A percentile compares a stretch with the other conserved stretches of the same genome.
Conservation (phyloP, 2,888 invertebrate species). For the Uropetala carovei region DNA sequence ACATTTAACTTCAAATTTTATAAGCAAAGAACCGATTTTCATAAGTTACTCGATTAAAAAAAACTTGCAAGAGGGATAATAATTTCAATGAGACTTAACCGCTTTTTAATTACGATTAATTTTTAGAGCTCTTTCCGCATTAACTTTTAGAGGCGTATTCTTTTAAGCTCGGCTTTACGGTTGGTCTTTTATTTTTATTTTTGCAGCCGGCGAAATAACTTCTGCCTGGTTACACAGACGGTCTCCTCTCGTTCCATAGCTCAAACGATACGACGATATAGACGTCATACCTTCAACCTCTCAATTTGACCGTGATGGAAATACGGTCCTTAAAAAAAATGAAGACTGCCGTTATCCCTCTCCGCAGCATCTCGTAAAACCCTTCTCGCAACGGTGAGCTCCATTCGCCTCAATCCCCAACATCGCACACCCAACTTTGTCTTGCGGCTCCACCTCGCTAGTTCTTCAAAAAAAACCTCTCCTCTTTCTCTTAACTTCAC, state of each 20-base stretch:
- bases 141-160: no score
- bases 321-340: slow-evolving; percentile 38
- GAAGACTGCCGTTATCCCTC: background rate
- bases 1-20: no score
- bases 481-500: background rate
- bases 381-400: background rate
- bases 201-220: slow-evolving; percentile 37
- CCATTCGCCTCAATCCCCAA: background rate
- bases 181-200: background rate
- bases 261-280: slow-evolving; percentile 53
- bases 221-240: background rate
- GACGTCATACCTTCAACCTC: slow-evolving; percentile 44
- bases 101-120: no score
- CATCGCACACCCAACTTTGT: slow-evolving; percentile 7
- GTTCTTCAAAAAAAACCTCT: background rate
- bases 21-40: no score
- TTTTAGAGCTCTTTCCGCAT: no score
- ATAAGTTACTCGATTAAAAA: no score
- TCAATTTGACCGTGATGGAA: slow-evolving; percentile 59
- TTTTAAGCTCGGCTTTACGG: no score
- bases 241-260: background rate
- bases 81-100: no score
- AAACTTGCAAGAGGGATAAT: no score
- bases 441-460: background rate
- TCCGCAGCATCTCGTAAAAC: slow-evolving; percentile 47